Evolutionary conservation across 2,888 invertebrate genomes (phyloP).

Genomic region (Cenopis cana): DNA sequence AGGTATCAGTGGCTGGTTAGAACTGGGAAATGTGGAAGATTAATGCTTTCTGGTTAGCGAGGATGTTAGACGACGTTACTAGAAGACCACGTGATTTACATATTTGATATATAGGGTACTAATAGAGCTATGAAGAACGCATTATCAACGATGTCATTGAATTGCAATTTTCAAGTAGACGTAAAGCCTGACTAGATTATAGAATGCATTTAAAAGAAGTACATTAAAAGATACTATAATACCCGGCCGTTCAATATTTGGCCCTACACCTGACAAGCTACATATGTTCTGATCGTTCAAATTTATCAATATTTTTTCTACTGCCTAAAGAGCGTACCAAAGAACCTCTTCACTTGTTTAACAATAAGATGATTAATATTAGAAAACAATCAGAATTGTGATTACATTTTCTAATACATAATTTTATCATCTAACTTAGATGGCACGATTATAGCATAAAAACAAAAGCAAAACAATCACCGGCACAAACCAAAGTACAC

Average conservation of each 20-base stretch:
- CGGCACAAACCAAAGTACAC: not conserved
- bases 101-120: not conserved
- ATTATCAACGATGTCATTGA: not conserved
- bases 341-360: not conserved
- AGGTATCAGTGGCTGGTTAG: conserved; percentile 19
- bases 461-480: conserved; percentile 10
- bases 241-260: not conserved
- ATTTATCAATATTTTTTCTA: not conserved
- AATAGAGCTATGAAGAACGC: not conserved
- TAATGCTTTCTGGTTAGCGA: conserved; percentile 15
- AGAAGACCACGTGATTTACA: conserved; percentile 1
- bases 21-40: conserved; percentile 21
- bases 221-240: not conserved
- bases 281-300: too few relatives aligned
- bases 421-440: not conserved
- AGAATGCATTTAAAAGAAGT: not conserved
- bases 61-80: conserved; percentile 2
- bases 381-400: not conserved
- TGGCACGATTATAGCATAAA: not conserved
- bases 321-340: too few relatives aligned
- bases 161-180: not conserved
- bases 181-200: not conserved
- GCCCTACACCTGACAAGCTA: too few relatives aligned
- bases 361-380: not conserved
- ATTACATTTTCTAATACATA: not conserved